Conservation (phyloP, 2,113 vertebrate species). For the Triplophysa rosa region DNA sequence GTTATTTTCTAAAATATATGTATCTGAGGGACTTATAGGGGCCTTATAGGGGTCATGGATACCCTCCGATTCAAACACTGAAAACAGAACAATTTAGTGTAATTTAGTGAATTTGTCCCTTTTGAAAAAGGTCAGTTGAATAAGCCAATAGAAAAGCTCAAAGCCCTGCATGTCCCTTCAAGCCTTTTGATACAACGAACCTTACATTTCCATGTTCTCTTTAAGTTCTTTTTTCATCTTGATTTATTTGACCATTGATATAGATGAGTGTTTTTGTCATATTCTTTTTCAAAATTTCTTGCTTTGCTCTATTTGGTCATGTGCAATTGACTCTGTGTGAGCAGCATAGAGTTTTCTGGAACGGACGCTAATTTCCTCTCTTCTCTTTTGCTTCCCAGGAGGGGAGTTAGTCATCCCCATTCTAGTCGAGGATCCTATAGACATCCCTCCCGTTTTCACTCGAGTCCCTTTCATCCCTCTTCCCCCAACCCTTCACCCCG, state of each 20-base stretch:
- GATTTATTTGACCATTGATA: conserved; percentile 70
- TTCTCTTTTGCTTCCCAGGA: conserved; percentile 81
- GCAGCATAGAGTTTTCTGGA: not conserved
- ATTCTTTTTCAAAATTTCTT: conserved; percentile 48
- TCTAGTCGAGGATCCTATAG: conserved; percentile 98
- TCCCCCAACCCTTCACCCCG: conserved; percentile 93
- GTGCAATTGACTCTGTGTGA: conserved; percentile 55
- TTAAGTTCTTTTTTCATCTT: conserved; percentile 69
- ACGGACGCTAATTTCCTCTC: conserved; percentile 56
- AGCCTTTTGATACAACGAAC: conserved; percentile 78
- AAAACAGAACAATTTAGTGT: too few species aligned
- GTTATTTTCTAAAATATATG: too few species aligned
- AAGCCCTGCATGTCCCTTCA: conserved; percentile 68
- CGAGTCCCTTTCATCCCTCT: conserved; percentile 96
- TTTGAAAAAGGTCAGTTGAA: not conserved
- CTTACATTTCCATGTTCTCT: conserved; percentile 65
- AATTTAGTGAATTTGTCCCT: too few species aligned
- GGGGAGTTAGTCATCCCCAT: conserved; percentile 99
- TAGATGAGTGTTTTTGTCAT: conserved; percentile 56
- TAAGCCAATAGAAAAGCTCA: conserved; percentile 56
- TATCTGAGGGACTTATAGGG: too few species aligned
- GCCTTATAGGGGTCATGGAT: too few species aligned
- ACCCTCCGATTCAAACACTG: too few species aligned
- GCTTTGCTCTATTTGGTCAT: conserved; percentile 55
- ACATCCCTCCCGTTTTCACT: conserved; percentile 95